Evolutionary conservation across 2,888 invertebrate genomes (phyloP), one percentile per base, ranked within the genome.

Genomic region (Heliconius ethilla): DNA sequence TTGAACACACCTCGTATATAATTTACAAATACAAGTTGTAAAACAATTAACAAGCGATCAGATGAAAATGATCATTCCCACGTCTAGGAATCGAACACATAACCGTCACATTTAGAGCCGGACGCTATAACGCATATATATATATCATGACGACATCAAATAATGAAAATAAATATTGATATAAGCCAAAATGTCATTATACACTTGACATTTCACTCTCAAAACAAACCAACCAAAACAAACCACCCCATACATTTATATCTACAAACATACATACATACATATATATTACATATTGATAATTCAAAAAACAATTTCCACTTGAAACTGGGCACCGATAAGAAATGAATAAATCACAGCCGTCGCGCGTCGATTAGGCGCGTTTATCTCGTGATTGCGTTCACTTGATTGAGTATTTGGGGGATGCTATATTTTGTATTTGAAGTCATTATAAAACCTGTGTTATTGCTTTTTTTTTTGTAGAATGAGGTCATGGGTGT

Each of bases 321-420:
- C 72, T 59, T n/a, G n/a, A 55, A 33, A 33, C 33, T 72, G 55
- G 55, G 59, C n/a, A 40, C 25, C 55, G 72, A 72, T 33, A 72
- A 72, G 55, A n/a, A 33, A 72, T 59, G 59, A 59, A 72, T 72
- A 72, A 72, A 72, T 72, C 72, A 59, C 72, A 59, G 59, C 59
- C 63, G 45, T 63, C 62, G 45, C 63, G 63, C 74, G 40, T 40
- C 74, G 74, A 63, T 63, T 63, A 40, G 40, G 27, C 74, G 63
- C 62, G 63, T 62, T 74, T 74, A 74, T 74, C 63, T 74, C 45
- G 73, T 73, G 25, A 73, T 74, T 63, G 27, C 63, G 22, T 72
- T n/a, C 27, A 22, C 25, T 74, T 63, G 63, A 74, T 63, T 74
- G 40, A 74, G 55, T 72, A 59, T 55, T 72, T 51, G 18, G 73